Conservation (phyloP, 2,888 invertebrate species). For the Lasioglossum morio region DNA sequence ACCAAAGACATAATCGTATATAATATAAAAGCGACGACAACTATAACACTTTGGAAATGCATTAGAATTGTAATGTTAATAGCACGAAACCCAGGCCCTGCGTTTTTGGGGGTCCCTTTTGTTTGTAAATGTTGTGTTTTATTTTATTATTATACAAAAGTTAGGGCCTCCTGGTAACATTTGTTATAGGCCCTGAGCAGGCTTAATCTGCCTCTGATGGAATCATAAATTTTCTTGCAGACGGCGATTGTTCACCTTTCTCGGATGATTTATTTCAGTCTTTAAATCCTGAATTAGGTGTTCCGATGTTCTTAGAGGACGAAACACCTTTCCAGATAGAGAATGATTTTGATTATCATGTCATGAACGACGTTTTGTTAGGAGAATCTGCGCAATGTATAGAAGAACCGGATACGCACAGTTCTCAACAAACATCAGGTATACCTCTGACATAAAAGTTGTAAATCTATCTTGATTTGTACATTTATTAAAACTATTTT, state of each 20-base stretch:
- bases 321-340: constrained; percentile 68
- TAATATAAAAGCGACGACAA: not conserved
- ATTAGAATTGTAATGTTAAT: not conserved
- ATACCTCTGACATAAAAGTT: constrained; percentile 12
- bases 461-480: not conserved
- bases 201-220: too few relatives aligned
- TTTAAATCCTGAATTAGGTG: constrained; percentile 78
- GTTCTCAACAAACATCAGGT: constrained; percentile 47
- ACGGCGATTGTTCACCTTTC: constrained; percentile 72
- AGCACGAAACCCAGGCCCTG: too few relatives aligned
- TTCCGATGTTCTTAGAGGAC: constrained; percentile 74
- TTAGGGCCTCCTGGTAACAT: too few relatives aligned
- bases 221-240: constrained; percentile 59
- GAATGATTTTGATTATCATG: constrained; percentile 26
- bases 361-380: constrained; percentile 56
- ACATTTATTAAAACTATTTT: constrained; percentile 9
- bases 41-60: not conserved
- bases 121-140: too few relatives aligned
- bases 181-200: too few relatives aligned
- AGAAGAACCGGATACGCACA: constrained; percentile 14
- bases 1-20: not conserved
- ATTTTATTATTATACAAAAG: too few relatives aligned
- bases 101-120: too few relatives aligned
- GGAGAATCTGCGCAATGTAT: constrained; percentile 57
- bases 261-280: constrained; percentile 79